These are phyloP conservation scores for Cephus sareptanus DNA, from an alignment of 2,888 invertebrate species.

Conservation along the genomic window DNA sequence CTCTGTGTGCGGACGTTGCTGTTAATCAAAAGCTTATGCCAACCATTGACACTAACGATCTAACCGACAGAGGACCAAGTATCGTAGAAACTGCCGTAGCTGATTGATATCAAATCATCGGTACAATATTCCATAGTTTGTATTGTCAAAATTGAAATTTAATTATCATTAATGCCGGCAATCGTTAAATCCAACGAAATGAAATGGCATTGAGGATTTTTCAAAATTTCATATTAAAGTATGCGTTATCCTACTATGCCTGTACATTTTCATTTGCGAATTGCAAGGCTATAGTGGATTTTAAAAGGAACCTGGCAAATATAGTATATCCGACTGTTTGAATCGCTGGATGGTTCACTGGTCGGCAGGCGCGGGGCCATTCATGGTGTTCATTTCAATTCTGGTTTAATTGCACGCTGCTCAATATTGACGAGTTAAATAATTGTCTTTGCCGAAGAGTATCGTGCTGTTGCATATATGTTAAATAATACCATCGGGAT, in stretches of 20 bases:
- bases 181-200: no score
- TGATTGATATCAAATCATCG: no score
- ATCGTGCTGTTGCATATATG: neutral
- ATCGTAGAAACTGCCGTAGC: no score
- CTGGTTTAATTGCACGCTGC: constrained; percentile 45
- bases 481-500: neutral
- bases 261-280: constrained; percentile 42
- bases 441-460: constrained; percentile 37
- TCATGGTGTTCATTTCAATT: constrained; percentile 45
- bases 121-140: no score
- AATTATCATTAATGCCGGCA: no score
- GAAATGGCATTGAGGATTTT: no score
- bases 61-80: neutral
- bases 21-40: constrained; percentile 51
- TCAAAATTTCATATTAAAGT: no score
- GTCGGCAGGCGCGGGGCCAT: constrained; percentile 9
- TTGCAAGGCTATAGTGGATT: constrained; percentile 25
- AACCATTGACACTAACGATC: constrained; percentile 31
- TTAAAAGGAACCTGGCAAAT: constrained; percentile 33
- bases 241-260: neutral
- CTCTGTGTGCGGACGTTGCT: constrained; percentile 42
- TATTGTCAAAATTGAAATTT: no score
- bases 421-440: constrained; percentile 46
- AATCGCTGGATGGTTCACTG: constrained; percentile 1
- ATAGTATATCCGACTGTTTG: constrained; percentile 27